Percentiles rank a stretch among this genome's conserved stretches.
These are phyloP conservation scores for Phataginus tricuspis DNA, from an alignment of 2,797 vertebrate genomes.

Conservation along the genomic window DNA sequence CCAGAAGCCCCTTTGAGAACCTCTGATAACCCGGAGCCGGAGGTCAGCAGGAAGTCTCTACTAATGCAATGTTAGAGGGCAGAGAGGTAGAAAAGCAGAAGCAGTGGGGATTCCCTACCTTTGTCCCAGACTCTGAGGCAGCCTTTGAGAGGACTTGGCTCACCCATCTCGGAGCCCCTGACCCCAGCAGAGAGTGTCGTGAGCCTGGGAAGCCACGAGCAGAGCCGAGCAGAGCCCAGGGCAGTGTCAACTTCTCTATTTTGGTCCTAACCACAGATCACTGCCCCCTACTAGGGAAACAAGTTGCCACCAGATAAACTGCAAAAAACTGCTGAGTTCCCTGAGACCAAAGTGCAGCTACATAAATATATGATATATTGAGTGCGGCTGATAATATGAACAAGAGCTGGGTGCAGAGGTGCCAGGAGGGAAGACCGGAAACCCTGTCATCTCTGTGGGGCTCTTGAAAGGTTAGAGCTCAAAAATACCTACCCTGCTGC, in stretches of 20 bases:
- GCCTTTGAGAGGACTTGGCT: background rate
- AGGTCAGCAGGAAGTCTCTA: background rate
- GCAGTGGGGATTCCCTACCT: background rate
- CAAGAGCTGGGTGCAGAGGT: background rate
- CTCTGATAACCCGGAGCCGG: accelerated
- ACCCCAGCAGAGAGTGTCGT: accelerated
- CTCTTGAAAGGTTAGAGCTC: background rate
- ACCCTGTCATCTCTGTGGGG: background rate
- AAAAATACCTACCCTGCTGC: background rate
- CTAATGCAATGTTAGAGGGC: background rate
- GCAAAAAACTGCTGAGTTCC: background rate
- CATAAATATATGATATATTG: background rate
- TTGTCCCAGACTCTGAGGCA: background rate
- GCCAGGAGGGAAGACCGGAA: background rate
- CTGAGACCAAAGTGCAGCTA: background rate
- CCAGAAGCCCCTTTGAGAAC: background rate
- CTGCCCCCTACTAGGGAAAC: slow-evolving; percentile 27
- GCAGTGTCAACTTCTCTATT: background rate
- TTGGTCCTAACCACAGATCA: background rate
- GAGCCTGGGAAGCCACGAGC: background rate
- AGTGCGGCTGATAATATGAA: background rate
- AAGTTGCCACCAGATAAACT: slow-evolving; percentile 46
- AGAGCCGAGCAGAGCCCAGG: background rate
- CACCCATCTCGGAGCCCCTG: background rate
- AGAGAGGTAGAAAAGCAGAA: background rate